These are phyloP conservation scores for Timandra comae DNA, from an alignment of 2,888 invertebrate species.

Conservation along the genomic window DNA sequence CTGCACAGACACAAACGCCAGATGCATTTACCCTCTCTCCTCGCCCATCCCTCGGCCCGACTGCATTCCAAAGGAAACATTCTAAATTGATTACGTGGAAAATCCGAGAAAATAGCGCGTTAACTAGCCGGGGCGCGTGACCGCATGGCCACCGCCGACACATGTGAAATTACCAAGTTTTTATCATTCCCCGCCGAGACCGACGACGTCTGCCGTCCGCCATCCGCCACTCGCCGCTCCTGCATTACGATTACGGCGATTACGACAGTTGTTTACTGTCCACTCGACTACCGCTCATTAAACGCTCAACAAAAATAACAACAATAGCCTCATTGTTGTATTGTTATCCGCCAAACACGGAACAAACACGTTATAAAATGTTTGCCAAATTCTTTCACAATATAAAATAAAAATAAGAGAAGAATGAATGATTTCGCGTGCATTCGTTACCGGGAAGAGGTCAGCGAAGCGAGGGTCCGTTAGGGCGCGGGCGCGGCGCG, in stretches of 20 bases:
- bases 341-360: conserved; percentile 16
- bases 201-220: conserved; percentile 27
- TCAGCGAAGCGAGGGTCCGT: conserved; percentile 58
- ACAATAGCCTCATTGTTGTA: conserved; percentile 24
- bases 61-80: conserved; percentile 35
- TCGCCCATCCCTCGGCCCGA: conserved; percentile 34
- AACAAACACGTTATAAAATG: conserved; percentile 8
- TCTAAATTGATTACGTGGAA: conserved; percentile 71
- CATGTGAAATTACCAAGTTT: conserved; percentile 47
- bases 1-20: conserved; percentile 45
- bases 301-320: conserved; percentile 11
- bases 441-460: conserved; percentile 51
- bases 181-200: conserved; percentile 49
- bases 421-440: conserved; percentile 55
- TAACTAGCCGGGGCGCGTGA: conserved; percentile 47
- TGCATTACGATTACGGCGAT: conserved; percentile 40
- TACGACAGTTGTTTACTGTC: conserved; percentile 44
- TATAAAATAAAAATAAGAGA: conserved; percentile 17
- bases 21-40: conserved; percentile 35
- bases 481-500: conserved; percentile 46
- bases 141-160: conserved; percentile 36
- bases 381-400: conserved; percentile 16
- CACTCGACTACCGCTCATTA: conserved; percentile 14
- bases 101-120: conserved; percentile 65
- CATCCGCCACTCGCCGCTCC: conserved; percentile 34